Evolutionary conservation across 1,140 invertebrate genomes (phyloP), one percentile per base, ranked within the genome.

Genomic region (Dreissena rostriformis): DNA sequence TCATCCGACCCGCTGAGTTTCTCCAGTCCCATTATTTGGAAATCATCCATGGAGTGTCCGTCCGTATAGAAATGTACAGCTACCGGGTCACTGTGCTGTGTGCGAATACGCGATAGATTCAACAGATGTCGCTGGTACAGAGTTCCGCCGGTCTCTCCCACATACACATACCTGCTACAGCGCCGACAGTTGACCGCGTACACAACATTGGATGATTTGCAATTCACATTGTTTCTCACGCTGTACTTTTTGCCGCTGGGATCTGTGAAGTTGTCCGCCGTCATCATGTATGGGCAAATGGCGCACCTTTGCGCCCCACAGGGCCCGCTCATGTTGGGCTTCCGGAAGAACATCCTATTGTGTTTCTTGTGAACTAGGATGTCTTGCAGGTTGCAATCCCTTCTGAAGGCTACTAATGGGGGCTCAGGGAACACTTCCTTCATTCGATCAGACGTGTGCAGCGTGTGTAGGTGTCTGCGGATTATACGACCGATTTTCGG

Each of bases 361-460:
- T 26, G 61, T 26, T 26, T 63, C 61, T 63, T 63, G 61, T 63
- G 61, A 5, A 63, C 24, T n/a, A 63, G 61, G 19, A 63, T 63
- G 61, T 63, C 61, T n/a, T 63, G 61, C 61, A 63, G 61, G 61
- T 63, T 63, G 61, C 61, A n/a, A 26, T 63, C 61, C 24, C 19
- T n/a, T 63, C 61, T 63, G 61, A n/a, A 63, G 19, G 61, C 61
- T n/a, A 63, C 61, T 63, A 63, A n/a, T 63, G 61, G 61, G 19
- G 61, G 61, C 61, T 63, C 61, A n/a, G 61, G 19, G 19, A 63
- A 63, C 24, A 63, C 61, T 63, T 63, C 24, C 61, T n/a, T 26
- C 24, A 63, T n/a, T 2, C 61, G 19, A 26, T 63, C 61, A 63
- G 61, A 63, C 24, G 61, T 26, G 39, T 39, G 39, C 39, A 39